These are phyloP conservation scores for Agrochola lychnidis DNA, from an alignment of 2,888 invertebrate species.

Conservation along the genomic window DNA sequence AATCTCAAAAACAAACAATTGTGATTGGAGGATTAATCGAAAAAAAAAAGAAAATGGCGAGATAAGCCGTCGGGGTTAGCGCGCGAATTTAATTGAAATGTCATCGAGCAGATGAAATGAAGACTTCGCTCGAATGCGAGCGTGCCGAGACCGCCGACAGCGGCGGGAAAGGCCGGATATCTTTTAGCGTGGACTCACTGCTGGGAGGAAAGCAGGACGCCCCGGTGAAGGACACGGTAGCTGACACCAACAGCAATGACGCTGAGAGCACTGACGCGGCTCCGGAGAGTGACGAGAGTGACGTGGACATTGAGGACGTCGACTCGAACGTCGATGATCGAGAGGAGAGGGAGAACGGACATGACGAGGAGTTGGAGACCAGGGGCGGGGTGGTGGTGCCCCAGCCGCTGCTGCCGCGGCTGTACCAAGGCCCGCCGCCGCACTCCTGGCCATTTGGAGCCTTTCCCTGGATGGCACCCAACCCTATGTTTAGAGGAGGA, in stretches of 20 bases:
- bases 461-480: slow-evolving; percentile 92
- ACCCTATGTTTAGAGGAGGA: slow-evolving; percentile 90
- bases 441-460: slow-evolving; percentile 92
- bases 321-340: slow-evolving; percentile 86
- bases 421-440: slow-evolving; percentile 90
- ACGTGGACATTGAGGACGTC: slow-evolving; percentile 88
- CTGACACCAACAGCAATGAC: slow-evolving; percentile 83
- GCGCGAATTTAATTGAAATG: slow-evolving; percentile 73
- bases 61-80: slow-evolving; percentile 57
- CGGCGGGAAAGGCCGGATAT: slow-evolving; percentile 92
- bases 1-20: slow-evolving; percentile 19
- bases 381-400: slow-evolving; percentile 92
- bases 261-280: slow-evolving; percentile 84
- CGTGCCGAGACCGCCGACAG: slow-evolving; percentile 87
- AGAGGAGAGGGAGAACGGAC: slow-evolving; percentile 84
- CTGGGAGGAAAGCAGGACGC: slow-evolving; percentile 84
- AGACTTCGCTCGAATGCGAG: slow-evolving; percentile 89
- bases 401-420: slow-evolving; percentile 92
- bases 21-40: slow-evolving; percentile 8
- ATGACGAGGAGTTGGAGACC: slow-evolving; percentile 85
- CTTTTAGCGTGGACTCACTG: slow-evolving; percentile 93
- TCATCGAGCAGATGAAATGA: slow-evolving; percentile 88
- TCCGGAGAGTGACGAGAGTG: slow-evolving; percentile 85
- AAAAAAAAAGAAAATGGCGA: slow-evolving; percentile 52
- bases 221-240: slow-evolving; percentile 73